Evolutionary conservation across 2,888 invertebrate species (phyloP), one percentile per base, ranked within the genome.

Genomic region (Hemicrepidius hirtus): DNA sequence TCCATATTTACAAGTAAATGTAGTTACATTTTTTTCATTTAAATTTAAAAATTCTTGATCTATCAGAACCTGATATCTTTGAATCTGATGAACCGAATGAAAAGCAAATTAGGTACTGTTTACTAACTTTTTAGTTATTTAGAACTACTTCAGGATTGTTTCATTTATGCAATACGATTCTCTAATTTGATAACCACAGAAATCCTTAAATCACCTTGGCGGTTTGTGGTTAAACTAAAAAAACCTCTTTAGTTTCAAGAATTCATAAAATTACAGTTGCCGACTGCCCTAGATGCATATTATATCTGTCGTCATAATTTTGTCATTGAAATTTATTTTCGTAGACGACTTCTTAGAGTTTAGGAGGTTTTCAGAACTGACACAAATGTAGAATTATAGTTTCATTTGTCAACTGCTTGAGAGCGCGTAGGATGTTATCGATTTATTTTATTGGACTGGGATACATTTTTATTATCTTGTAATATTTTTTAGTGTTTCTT

Each of bases 161-260:
- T 24, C 24, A 24, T 24, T 24, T 24, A 5, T 24, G 24, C 5
- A 24, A 24, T 24, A 24, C 2, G 5, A 24, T 24, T 1, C 32
- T 7, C 32, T 32, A 32, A 46, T 16, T 46, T 9, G 32, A 28
- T 13, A 53, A 24, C 24, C 50, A n/a, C 50, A 18, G 50, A 50
- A 24, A 24, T 50, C 24, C 50, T 50, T 10, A 50, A 50, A 50
- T 50, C n/a, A 53, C 53, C 53, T 53, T 53, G 53, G 53, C 13
- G 53, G 53, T 53, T 46, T 53, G 28, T 10, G 28, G 28, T 28
- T 16, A 28, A n/a, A 53, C 20, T 10, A 20, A 21, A 49, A 46
- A 53, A 28, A 28, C 10, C 1, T 28, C 6, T 46, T 13, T 16
- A 46, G 20, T 46, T 46, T 53, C 32, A 53, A 7, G 28, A 32